Conservation (phyloP, 1,140 invertebrate genomes). For the Ptiloglossa arizonensis region DNA sequence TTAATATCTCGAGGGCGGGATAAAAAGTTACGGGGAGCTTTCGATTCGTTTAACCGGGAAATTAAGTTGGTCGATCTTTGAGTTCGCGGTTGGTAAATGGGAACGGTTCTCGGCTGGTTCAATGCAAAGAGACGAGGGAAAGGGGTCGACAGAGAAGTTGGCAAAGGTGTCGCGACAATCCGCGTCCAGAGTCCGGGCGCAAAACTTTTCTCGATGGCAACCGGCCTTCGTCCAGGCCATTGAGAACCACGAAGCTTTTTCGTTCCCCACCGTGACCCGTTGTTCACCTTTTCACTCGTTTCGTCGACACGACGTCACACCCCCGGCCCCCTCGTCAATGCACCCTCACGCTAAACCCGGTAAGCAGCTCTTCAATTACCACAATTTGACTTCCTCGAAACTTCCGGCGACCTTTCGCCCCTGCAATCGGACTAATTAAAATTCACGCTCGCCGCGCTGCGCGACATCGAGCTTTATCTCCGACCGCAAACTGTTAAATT, state of each 20-base stretch:
- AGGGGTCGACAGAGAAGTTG: constrained; percentile 30
- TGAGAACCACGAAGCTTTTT: constrained; percentile 35
- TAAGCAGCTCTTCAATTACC: constrained; percentile 6
- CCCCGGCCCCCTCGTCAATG: neutral
- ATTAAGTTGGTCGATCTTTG: constrained; percentile 26
- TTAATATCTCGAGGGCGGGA: neutral
- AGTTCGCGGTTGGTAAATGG: neutral
- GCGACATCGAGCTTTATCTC: neutral
- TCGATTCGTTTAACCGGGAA: constrained; percentile 11
- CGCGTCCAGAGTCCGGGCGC: constrained; percentile 15
- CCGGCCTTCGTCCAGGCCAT: constrained; percentile 46
- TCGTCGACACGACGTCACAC: neutral
- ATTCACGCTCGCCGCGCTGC: too few relatives aligned
- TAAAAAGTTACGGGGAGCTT: neutral
- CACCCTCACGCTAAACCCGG: constrained; percentile 7
- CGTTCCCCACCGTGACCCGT: constrained; percentile 29
- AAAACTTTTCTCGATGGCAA: constrained; percentile 52
- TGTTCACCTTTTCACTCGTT: constrained; percentile 43
- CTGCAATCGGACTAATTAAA: constrained; percentile 28
- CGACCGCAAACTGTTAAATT: neutral
- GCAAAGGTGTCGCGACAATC: constrained; percentile 46
- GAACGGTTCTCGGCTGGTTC: neutral
- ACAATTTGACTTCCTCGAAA: neutral
- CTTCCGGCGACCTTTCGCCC: neutral
- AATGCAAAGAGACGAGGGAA: constrained; percentile 20